These are phyloP conservation scores for Cantharis rufa DNA, from an alignment of 2,888 invertebrate genomes.

Conservation along the genomic window DNA sequence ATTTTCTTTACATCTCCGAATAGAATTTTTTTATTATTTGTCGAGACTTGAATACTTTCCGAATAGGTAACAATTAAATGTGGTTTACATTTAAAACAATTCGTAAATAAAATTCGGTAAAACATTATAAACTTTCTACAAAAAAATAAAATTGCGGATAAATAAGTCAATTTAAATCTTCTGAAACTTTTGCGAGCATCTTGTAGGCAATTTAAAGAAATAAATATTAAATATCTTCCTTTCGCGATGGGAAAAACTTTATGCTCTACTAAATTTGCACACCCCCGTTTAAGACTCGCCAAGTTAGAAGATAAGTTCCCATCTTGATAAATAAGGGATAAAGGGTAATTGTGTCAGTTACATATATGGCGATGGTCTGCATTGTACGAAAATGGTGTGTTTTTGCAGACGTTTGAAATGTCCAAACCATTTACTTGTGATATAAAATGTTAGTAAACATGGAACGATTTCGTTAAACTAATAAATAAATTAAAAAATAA, in stretches of 20 bases:
- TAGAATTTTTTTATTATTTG: too few relatives aligned
- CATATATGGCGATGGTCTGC: neutral
- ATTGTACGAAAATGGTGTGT: neutral
- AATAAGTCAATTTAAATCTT: neutral
- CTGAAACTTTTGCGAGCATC: neutral
- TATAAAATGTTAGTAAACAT: neutral
- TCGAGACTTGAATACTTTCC: neutral
- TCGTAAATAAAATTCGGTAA: neutral
- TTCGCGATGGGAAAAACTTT: neutral
- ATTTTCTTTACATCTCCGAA: neutral
- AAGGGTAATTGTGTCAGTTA: neutral
- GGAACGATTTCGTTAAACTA: neutral
- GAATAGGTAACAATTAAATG: neutral
- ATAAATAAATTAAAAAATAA: neutral
- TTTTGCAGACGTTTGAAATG: neutral
- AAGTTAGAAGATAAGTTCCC: neutral
- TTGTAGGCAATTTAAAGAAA: neutral
- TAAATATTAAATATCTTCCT: neutral
- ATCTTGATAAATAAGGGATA: neutral
- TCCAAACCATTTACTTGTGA: neutral
- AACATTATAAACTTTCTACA: neutral
- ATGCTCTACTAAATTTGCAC: neutral
- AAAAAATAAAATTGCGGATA: neutral
- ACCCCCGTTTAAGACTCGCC: neutral
- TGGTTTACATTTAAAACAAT: neutral